Conservation (phyloP, 2,797 vertebrate genomes). For the Schizothorax lantsangensis region DNA sequence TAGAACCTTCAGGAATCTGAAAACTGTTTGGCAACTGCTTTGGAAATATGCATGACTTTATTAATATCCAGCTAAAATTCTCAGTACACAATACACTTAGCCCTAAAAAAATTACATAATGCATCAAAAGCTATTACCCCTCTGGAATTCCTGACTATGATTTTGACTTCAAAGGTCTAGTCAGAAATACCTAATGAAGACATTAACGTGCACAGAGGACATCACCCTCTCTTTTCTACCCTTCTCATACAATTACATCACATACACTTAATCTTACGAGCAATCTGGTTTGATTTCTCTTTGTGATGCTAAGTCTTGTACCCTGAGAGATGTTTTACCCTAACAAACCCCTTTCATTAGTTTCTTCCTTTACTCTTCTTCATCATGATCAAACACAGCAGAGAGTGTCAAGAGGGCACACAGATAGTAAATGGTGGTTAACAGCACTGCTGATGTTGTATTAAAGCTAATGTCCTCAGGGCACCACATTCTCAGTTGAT, state of each 20-base stretch:
- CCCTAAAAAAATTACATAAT: slow-evolving; percentile 38
- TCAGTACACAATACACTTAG: background rate
- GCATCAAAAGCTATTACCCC: slow-evolving; percentile 41
- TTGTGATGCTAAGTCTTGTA: background rate
- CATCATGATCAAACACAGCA: slow-evolving; percentile 35
- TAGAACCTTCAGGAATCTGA: background rate
- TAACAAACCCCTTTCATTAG: slow-evolving; percentile 42
- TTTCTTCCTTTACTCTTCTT: slow-evolving; percentile 29
- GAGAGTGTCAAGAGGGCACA: background rate
- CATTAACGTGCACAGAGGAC: slow-evolving; percentile 46
- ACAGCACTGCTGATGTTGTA: background rate
- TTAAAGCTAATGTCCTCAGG: slow-evolving; percentile 16
- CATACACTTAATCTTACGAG: slow-evolving; percentile 39
- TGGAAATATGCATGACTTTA: slow-evolving; percentile 7
- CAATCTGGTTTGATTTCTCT: slow-evolving; percentile 30
- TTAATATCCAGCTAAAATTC: slow-evolving; percentile 11
- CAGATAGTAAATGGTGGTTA: slow-evolving; percentile 17
- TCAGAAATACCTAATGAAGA: slow-evolving; percentile 55
- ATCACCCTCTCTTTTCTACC: background rate
- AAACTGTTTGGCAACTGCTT: background rate
- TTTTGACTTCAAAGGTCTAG: slow-evolving; percentile 47
- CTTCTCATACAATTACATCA: slow-evolving; percentile 40
- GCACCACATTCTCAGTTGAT: slow-evolving; percentile 7
- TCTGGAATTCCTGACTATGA: slow-evolving; percentile 8
- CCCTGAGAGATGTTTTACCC: slow-evolving; percentile 33